phyloP scores from a whole-genome alignment of 2,888 invertebrate species.

The Eilema sororculum region DNA sequence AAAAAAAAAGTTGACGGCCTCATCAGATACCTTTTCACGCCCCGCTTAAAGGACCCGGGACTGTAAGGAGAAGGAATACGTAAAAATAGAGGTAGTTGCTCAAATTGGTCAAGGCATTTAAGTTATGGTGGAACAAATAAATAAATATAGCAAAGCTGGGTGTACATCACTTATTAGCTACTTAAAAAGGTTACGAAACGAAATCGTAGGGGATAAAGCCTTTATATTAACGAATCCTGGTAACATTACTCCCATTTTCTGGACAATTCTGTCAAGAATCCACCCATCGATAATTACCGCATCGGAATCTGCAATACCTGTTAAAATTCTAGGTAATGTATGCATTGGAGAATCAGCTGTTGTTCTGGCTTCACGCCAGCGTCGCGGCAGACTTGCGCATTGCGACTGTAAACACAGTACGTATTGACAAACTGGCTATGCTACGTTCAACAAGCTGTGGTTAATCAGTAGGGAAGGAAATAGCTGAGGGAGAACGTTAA shows the following conservation, averaged over 20 bases:
- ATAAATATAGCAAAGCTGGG: too few relatives aligned
- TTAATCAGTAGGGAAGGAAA: neutral
- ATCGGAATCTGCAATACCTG: conserved; percentile 31
- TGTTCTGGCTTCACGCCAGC: conserved; percentile 66
- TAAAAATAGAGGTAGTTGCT: too few relatives aligned
- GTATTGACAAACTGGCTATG: conserved; percentile 53
- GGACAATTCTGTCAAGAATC: neutral
- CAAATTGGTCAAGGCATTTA: too few relatives aligned
- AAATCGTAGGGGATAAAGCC: too few relatives aligned
- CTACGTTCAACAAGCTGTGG: conserved; percentile 50
- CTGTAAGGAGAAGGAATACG: too few relatives aligned
- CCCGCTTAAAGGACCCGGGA: too few relatives aligned
- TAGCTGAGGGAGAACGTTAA: neutral
- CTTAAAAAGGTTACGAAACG: too few relatives aligned
- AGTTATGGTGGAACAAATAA: too few relatives aligned
- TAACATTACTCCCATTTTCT: neutral
- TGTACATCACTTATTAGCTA: too few relatives aligned
- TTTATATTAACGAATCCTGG: too few relatives aligned
- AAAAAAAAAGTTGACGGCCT: too few relatives aligned
- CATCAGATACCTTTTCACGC: too few relatives aligned
- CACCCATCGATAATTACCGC: neutral
- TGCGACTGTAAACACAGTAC: conserved; percentile 66
- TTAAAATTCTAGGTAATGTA: conserved; percentile 44
- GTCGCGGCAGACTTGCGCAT: conserved; percentile 70
- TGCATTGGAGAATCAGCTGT: conserved; percentile 62